These are phyloP conservation scores for Notarius quadriscutis DNA, from an alignment of 2,113 vertebrate species.

Conservation along the genomic window DNA sequence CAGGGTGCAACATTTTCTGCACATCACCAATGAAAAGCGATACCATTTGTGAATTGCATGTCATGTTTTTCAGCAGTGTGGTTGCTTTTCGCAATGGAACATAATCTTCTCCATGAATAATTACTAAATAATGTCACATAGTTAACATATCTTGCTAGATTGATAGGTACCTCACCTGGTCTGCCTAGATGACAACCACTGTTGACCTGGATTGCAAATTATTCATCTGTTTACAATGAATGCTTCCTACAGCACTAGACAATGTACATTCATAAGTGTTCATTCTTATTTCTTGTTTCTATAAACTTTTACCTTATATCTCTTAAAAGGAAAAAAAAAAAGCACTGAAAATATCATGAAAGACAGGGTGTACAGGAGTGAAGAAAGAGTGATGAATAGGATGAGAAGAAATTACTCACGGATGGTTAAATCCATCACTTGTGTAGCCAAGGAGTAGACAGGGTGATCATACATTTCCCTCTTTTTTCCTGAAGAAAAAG, in stretches of 20 bases:
- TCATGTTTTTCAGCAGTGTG: background rate
- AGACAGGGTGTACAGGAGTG: constrained; percentile 74
- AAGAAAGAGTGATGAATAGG: constrained; percentile 53
- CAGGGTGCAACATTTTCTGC: background rate
- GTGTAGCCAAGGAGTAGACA: constrained; percentile 99
- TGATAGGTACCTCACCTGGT: background rate
- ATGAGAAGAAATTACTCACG: constrained; percentile 88
- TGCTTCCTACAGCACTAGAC: background rate
- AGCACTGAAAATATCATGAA: constrained; percentile 48
- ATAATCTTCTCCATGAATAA: background rate
- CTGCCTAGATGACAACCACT: background rate
- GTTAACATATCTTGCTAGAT: background rate
- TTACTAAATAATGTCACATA: background rate
- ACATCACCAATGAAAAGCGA: background rate
- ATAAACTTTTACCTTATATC: background rate
- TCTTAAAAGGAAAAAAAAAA: constrained; percentile 62
- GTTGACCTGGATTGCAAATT: background rate
- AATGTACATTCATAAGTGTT: background rate
- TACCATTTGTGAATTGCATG: background rate
- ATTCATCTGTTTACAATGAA: background rate
- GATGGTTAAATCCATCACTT: constrained; percentile 99
- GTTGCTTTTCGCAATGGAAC: background rate
- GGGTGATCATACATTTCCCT: constrained; percentile 99
- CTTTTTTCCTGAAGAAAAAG: constrained; percentile 99
- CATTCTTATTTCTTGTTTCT: background rate